These are phyloP conservation scores for Mycteria americana DNA, from an alignment of 2,797 vertebrate species.

Conservation along the genomic window DNA sequence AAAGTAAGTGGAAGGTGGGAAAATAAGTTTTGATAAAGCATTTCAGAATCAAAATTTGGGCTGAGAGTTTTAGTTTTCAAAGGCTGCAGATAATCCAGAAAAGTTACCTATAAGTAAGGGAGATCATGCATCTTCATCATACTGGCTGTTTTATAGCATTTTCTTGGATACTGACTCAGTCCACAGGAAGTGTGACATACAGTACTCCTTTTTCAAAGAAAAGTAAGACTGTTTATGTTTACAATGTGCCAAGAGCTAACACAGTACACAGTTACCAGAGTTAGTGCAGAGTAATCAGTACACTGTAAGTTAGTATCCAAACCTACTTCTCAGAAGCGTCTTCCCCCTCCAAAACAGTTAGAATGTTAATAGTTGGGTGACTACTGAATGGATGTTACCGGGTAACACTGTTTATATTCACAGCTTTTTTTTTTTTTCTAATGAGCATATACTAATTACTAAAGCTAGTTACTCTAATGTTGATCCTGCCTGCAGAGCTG, in stretches of 20 bases:
- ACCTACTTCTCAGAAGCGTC: neutral
- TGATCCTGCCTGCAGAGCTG: neutral
- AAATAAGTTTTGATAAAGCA: neutral
- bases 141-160: neutral
- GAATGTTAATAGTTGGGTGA: neutral
- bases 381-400: neutral
- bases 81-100: neutral
- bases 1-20: neutral
- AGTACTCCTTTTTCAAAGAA: neutral
- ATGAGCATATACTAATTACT: rapidly evolving
- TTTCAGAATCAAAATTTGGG: neutral
- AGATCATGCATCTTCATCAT: neutral
- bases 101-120: neutral
- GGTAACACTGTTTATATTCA: neutral
- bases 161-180: neutral
- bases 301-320: neutral
- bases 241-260: neutral
- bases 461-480: neutral
- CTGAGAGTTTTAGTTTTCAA: neutral
- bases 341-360: neutral
- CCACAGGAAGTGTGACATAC: neutral
- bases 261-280: neutral
- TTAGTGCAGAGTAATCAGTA: neutral
- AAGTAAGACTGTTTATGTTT: neutral
- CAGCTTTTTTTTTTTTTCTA: neutral